A percentile compares a stretch with the other conserved stretches of the same genome.
Conservation (phyloP, 1,140 invertebrate species). For the Tyrophagus putrescentiae region DNA sequence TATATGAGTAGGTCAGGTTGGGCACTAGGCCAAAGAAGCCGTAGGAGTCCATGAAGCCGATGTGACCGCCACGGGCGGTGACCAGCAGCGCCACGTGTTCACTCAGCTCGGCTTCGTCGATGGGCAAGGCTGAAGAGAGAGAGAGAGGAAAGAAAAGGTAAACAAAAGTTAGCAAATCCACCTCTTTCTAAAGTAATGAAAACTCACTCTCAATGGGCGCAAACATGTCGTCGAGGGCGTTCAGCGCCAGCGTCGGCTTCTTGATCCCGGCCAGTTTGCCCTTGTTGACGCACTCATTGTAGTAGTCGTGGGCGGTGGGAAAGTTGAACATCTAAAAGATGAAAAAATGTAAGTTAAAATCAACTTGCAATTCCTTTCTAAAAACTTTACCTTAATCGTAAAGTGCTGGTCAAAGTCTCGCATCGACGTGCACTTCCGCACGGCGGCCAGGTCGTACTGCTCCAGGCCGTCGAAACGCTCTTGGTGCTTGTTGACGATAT, state of each 20-base stretch:
- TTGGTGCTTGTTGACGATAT: conserved; percentile 25
- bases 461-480: conserved; percentile 20
- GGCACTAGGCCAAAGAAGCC: conserved; percentile 52
- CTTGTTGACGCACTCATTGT: conserved; percentile 52
- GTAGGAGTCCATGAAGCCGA: conserved; percentile 69
- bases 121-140: conserved; percentile 14
- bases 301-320: conserved; percentile 59
- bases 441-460: conserved; percentile 32
- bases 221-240: conserved; percentile 70
- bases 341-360: no score
- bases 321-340: conserved; percentile 73
- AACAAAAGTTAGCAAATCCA: no score
- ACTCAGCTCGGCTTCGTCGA: conserved; percentile 16
- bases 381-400: no score
- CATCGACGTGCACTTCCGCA: conserved; percentile 47
- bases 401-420: conserved; percentile 66
- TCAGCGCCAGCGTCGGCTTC: conserved; percentile 56
- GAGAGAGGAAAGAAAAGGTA: not conserved
- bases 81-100: conserved; percentile 48
- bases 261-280: conserved; percentile 52
- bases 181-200: not conserved
- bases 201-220: conserved; percentile 49
- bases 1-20: conserved; percentile 13
- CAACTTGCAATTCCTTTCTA: no score
- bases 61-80: conserved; percentile 63